Evolutionary conservation across 2,113 vertebrate genomes (phyloP).

Genomic region (Nesoenas mayeri): DNA sequence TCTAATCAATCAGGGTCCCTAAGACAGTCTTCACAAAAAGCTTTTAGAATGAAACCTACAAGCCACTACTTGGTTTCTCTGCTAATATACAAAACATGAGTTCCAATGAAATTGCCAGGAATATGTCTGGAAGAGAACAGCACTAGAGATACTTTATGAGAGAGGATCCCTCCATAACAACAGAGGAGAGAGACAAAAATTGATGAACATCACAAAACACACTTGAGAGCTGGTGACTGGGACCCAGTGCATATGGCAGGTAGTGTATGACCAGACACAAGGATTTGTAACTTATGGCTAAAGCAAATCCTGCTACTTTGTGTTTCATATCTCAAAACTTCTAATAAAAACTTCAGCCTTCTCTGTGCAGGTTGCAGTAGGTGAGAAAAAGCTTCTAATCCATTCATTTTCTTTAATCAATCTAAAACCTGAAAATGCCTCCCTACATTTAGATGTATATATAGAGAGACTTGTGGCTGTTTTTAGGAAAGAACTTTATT

Average conservation of each 20-base stretch:
- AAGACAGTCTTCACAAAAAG: not conserved
- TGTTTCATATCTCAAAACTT: not conserved
- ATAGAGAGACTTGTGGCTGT: not conserved
- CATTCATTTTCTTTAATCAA: not conserved
- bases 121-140: not conserved
- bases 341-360: not conserved
- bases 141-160: not conserved
- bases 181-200: not conserved
- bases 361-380: not conserved
- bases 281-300: not conserved
- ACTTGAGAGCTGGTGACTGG: not conserved
- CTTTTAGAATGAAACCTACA: not conserved
- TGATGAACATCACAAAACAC: not conserved
- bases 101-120: not conserved
- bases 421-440: not conserved
- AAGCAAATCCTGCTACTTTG: not conserved
- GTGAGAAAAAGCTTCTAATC: not conserved
- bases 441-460: not conserved
- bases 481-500: not conserved
- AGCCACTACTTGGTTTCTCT: not conserved
- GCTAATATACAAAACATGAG: not conserved
- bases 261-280: not conserved
- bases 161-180: not conserved
- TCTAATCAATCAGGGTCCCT: not conserved
- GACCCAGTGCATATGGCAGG: not conserved